phyloP scores from a whole-genome alignment of 1,140 invertebrate genomes.

The Nephila pilipes region DNA sequence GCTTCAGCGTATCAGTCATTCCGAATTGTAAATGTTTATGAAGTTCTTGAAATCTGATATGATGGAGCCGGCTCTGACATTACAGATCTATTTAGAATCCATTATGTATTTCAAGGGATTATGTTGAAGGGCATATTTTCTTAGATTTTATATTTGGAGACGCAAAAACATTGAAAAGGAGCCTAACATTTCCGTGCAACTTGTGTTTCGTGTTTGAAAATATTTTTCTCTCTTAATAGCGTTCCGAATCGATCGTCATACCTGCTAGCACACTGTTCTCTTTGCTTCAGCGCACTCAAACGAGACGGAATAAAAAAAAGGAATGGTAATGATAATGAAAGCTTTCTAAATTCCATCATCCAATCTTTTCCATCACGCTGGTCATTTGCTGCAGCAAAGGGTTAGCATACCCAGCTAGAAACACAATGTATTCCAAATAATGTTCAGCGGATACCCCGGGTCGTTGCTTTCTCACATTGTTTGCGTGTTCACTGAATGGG shows the following conservation, averaged over 20 bases:
- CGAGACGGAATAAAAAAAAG: constrained; percentile 14
- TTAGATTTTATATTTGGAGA: too few species aligned
- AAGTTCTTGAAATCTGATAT: too few species aligned
- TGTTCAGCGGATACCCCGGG: constrained; percentile 36
- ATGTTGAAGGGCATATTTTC: too few species aligned
- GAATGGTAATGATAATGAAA: neutral
- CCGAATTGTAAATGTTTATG: too few species aligned
- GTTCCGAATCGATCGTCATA: neutral
- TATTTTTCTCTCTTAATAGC: neutral
- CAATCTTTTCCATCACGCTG: constrained; percentile 36
- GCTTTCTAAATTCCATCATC: constrained; percentile 42
- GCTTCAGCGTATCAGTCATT: too few species aligned
- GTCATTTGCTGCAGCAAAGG: neutral
- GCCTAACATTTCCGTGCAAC: too few species aligned
- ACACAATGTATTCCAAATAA: constrained; percentile 64
- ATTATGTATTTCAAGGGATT: too few species aligned
- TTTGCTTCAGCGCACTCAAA: constrained; percentile 22
- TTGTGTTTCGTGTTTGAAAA: neutral
- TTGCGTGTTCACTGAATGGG: constrained; percentile 57
- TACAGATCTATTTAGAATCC: too few species aligned
- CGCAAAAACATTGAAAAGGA: too few species aligned
- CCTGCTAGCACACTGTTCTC: constrained; percentile 40
- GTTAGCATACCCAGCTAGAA: constrained; percentile 17
- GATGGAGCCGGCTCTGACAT: too few species aligned
- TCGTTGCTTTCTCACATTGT: constrained; percentile 69